Percentiles rank a stretch among this genome's conserved stretches.
Conservation (phyloP, 2,797 vertebrate species). For the Emydoidea blandingii region DNA sequence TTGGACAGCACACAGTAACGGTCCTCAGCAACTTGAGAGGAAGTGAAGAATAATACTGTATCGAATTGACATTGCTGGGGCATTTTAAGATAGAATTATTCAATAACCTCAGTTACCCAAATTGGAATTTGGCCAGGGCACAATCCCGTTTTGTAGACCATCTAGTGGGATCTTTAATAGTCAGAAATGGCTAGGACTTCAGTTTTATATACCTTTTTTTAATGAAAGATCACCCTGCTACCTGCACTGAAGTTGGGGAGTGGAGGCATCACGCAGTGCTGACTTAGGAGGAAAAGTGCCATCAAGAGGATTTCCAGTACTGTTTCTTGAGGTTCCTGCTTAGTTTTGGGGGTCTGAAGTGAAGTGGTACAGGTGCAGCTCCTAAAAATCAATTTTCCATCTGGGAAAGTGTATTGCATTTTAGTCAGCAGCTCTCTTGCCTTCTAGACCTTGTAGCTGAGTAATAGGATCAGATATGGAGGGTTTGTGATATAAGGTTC, state of each 20-base stretch:
- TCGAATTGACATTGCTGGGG: slow-evolving; percentile 47
- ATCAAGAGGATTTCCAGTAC: not conserved
- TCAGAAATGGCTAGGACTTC: rapidly evolving
- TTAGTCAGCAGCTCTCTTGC: rapidly evolving
- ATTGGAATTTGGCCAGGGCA: slow-evolving; percentile 18
- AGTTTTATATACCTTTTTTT: rapidly evolving
- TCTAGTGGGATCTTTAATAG: not conserved
- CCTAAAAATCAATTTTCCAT: not conserved
- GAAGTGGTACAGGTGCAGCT: not conserved
- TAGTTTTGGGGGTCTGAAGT: rapidly evolving
- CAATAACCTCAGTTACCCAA: not conserved
- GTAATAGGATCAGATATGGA: not conserved
- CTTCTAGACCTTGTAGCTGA: not conserved
- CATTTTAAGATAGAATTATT: slow-evolving; percentile 27
- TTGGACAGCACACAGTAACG: not conserved
- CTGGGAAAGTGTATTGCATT: not conserved
- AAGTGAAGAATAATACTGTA: not conserved
- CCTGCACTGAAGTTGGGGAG: not conserved
- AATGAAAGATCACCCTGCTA: rapidly evolving
- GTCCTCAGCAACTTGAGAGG: slow-evolving; percentile 31
- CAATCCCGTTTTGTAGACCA: rapidly evolving
- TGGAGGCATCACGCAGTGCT: not conserved
- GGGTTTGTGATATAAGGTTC: rapidly evolving
- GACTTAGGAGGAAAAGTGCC: rapidly evolving
- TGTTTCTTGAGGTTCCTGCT: rapidly evolving